Base-by-base conservation (phyloP, 2,113 vertebrate genomes). In the Callospermophilus lateralis region DNA sequence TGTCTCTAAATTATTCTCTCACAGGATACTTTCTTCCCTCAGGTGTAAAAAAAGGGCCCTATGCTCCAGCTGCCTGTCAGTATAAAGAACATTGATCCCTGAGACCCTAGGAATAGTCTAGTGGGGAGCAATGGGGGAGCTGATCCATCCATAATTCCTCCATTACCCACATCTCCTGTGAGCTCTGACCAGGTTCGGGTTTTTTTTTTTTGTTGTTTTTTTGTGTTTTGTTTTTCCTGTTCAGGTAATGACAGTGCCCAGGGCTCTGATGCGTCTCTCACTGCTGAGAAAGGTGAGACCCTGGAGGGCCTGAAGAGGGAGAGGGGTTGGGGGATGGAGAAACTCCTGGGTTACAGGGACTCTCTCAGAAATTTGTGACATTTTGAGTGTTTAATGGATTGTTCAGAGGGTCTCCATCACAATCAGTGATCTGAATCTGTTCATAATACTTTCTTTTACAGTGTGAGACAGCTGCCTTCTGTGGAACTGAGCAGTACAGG, bases 91-190 rank as follows among this genome's bases (percentile, higher is more conserved):
- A 45, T 4, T 45, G 24, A 45, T 20, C 42, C 19, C 28, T 45
- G 37, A 28, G 28, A 22, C 37, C n/a, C 8, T 45, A 6, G 48
- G 20, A 20, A 19, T 4, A 70, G 9, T 42, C 16, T 28, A 32
- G 26, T 45, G 7, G 8, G 4, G 0, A 79, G 0, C 19, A 16
- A 9, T 53, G 12, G 32, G 4, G 76, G 28, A 74, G 72, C 42
- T 37, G 63, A 6, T 7, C 26, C 48, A 45, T 15, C 70, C 51
- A 42, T 6, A 7, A 28, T 45, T 16, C 32, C 30, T 42, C 72
- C 51, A 51, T 3, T 19, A 6, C 6, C 48, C 30, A 28, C 7
- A 3, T 37, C 37, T 58, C 51, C 63, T 30, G 63, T 65, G n/a
- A 32, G 16, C 67, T 87, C 65, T 93, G 63, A 78, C 73, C 45